A percentile compares a stretch with the other conserved stretches of the same genome.
phyloP scores from a whole-genome alignment of 2,888 invertebrate species.

The Sericinus montela region DNA sequence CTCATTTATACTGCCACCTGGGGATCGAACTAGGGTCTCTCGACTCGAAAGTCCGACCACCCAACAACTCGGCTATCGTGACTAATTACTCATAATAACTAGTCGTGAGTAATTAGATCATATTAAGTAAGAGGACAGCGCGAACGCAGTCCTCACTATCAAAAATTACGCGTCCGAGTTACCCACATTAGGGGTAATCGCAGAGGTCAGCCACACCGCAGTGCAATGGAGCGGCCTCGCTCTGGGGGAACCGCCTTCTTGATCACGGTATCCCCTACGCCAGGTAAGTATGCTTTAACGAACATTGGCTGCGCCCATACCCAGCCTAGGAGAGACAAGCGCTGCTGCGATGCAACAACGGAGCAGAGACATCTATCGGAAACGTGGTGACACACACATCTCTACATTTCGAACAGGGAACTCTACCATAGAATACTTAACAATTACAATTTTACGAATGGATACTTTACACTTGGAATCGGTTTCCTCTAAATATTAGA shows the following conservation, averaged over 20 bases:
- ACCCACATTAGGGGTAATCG: constrained; percentile 12
- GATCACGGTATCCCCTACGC: constrained; percentile 5
- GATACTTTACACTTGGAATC: no score
- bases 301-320: neutral
- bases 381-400: neutral
- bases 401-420: neutral
- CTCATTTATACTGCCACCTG: no score
- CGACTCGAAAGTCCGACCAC: no score
- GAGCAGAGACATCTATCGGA: neutral
- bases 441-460: no score
- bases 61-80: no score
- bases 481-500: no score
- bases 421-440: neutral
- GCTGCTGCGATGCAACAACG: neutral
- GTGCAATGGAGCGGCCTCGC: constrained; percentile 12
- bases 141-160: constrained; percentile 12
- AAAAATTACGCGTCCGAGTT: constrained; percentile 14
- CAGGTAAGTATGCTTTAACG: constrained; percentile 8
- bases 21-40: no score
- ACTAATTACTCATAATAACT: no score
- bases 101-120: no score
- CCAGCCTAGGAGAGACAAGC: neutral
- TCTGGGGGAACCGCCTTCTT: constrained; percentile 7
- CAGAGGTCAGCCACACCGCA: constrained; percentile 11
- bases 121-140: constrained; percentile 3